Conservation (phyloP, 35 echinoderm and acorn worm species). For the Nesometra sesokonis region DNA sequence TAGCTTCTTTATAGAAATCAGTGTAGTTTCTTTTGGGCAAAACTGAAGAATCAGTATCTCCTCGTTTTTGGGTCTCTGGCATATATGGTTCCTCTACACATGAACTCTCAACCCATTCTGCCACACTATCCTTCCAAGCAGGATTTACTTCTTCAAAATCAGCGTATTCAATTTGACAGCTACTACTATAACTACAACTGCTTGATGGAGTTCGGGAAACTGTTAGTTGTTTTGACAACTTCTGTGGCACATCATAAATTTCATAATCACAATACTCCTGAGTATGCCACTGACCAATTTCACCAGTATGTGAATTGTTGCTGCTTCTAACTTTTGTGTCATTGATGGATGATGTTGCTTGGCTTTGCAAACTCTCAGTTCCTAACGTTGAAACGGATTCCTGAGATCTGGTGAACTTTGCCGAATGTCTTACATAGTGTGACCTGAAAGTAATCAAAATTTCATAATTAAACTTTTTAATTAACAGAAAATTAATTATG, state of each 20-base stretch:
- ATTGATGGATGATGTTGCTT: not conserved
- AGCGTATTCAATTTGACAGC: not conserved
- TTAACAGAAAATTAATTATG: too few relatives aligned
- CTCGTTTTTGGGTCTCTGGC: not conserved
- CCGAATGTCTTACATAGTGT: not conserved
- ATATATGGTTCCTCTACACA: not conserved
- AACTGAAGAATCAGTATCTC: not conserved
- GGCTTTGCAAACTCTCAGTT: not conserved
- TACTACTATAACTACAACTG: not conserved
- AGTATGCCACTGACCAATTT: not conserved
- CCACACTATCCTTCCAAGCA: not conserved
- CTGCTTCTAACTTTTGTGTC: not conserved
- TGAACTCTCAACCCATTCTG: not conserved
- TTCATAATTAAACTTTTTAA: too few relatives aligned
- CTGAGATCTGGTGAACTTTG: not conserved
- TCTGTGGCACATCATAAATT: not conserved
- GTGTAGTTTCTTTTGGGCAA: not conserved
- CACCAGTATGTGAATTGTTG: not conserved
- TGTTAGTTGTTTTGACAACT: not conserved
- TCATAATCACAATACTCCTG: not conserved
- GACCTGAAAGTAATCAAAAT: not conserved
- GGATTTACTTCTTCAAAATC: not conserved
- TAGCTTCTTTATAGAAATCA: not conserved
- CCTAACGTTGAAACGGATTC: not conserved
- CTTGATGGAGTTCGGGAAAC: not conserved